Conservation (phyloP, 1,140 invertebrate species). For the Brachionus sp. region DNA sequence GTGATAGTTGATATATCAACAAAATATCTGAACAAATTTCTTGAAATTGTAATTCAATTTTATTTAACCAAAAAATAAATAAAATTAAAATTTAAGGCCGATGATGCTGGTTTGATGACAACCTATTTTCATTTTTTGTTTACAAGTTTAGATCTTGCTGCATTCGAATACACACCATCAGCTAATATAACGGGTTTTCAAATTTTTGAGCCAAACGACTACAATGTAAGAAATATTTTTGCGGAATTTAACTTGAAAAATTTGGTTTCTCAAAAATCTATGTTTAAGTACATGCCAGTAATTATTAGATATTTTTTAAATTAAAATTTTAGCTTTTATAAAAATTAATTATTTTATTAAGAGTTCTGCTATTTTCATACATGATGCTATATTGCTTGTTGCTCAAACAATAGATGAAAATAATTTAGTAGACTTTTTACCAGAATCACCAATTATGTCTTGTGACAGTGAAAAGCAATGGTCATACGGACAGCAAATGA, state of each 20-base stretch:
- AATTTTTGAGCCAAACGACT: constrained; percentile 15
- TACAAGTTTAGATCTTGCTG: constrained; percentile 10
- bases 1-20: constrained; percentile 7
- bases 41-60: constrained; percentile 20
- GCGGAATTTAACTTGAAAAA: constrained; percentile 39
- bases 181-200: constrained; percentile 35
- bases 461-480: neutral
- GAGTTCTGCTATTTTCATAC: constrained; percentile 12
- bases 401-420: neutral
- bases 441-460: neutral
- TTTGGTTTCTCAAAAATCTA: neutral
- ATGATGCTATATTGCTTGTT: neutral
- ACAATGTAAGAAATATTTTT: neutral
- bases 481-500: neutral
- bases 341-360: neutral
- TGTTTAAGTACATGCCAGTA: constrained; percentile 41
- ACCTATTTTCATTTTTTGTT: constrained; percentile 43
- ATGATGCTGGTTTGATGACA: constrained; percentile 35
- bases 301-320: neutral
- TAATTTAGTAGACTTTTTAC: neutral
- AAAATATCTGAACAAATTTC: constrained; percentile 28
- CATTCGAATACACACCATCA: constrained; percentile 18
- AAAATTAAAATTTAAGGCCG: neutral
- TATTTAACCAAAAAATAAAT: neutral
- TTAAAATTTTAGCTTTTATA: neutral